phyloP scores from a whole-genome alignment of 1,140 invertebrate species.

The Plodia interpunctella region DNA sequence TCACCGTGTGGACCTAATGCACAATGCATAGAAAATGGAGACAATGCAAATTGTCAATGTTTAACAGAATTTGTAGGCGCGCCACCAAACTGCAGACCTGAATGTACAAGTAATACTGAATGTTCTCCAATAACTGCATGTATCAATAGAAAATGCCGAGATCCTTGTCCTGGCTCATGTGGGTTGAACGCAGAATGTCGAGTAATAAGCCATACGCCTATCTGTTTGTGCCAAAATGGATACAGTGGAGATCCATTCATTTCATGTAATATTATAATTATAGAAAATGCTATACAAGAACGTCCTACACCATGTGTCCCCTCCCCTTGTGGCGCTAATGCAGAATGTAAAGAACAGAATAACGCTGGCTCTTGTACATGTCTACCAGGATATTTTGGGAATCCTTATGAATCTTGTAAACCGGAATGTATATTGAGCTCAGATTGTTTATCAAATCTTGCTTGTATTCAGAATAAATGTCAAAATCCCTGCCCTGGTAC shows the following conservation, averaged over 20 bases:
- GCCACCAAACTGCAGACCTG: slow-evolving; percentile 82
- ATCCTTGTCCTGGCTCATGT: slow-evolving; percentile 85
- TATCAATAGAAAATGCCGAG: slow-evolving; percentile 81
- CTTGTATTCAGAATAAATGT: slow-evolving; percentile 79
- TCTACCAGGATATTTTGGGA: slow-evolving; percentile 85
- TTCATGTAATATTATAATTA: slow-evolving; percentile 74
- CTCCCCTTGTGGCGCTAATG: slow-evolving; percentile 85
- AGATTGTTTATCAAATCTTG: slow-evolving; percentile 76
- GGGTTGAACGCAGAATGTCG: slow-evolving; percentile 79
- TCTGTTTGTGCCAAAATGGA: slow-evolving; percentile 79
- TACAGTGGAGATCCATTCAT: slow-evolving; percentile 83
- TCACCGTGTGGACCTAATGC: slow-evolving; percentile 83
- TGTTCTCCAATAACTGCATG: slow-evolving; percentile 81
- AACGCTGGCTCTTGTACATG: slow-evolving; percentile 85
- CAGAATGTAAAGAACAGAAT: slow-evolving; percentile 80
- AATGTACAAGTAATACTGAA: slow-evolving; percentile 83
- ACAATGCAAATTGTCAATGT: slow-evolving; percentile 81
- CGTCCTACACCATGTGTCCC: slow-evolving; percentile 81
- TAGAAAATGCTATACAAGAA: slow-evolving; percentile 64
- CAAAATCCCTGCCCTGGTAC: slow-evolving; percentile 79
- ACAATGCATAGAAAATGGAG: slow-evolving; percentile 78
- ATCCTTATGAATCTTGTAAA: slow-evolving; percentile 83
- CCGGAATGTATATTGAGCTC: slow-evolving; percentile 80
- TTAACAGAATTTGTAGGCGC: slow-evolving; percentile 77
- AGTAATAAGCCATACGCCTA: slow-evolving; percentile 80